phyloP scores from a whole-genome alignment of 1,140 invertebrate genomes.

The Pectinophora gossypiella region DNA sequence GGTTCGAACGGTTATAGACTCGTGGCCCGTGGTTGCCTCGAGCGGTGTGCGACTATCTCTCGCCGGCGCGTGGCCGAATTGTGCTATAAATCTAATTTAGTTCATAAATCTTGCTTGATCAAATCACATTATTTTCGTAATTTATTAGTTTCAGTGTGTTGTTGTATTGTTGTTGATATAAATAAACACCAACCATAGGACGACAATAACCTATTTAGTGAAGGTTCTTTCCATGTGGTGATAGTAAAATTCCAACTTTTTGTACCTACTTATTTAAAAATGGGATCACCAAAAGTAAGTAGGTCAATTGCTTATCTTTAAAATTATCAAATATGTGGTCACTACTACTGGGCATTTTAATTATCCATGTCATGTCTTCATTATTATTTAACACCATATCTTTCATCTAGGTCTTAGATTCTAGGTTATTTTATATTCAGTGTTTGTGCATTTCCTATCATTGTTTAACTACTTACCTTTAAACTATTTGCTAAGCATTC shows the following conservation, averaged over 20 bases:
- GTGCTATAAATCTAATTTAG: neutral
- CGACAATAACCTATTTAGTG: conserved; percentile 28
- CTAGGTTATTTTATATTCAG: too few species aligned
- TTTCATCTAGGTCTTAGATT: too few species aligned
- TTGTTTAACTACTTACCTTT: too few species aligned
- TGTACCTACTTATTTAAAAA: conserved; percentile 12
- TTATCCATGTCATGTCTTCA: too few species aligned
- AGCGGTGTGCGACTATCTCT: conserved; percentile 10
- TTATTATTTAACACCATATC: too few species aligned
- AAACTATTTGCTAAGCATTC: too few species aligned
- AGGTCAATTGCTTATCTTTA: conserved; percentile 29
- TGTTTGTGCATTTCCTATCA: too few species aligned
- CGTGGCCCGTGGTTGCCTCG: conserved; percentile 19
- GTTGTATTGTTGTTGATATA: conserved; percentile 7
- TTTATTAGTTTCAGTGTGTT: conserved; percentile 11
- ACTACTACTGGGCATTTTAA: neutral
- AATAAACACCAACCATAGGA: conserved; percentile 22
- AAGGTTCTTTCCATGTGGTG: conserved; percentile 1
- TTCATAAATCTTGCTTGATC: neutral
- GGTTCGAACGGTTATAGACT: conserved; percentile 4
- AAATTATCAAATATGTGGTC: conserved; percentile 16
- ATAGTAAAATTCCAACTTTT: conserved; percentile 13
- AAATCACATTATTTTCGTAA: neutral
- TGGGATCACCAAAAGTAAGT: conserved; percentile 26
- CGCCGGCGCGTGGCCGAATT: conserved; percentile 3